Evolutionary conservation across 2,113 vertebrate genomes (phyloP).

Genomic region (Chrysemys picta): DNA sequence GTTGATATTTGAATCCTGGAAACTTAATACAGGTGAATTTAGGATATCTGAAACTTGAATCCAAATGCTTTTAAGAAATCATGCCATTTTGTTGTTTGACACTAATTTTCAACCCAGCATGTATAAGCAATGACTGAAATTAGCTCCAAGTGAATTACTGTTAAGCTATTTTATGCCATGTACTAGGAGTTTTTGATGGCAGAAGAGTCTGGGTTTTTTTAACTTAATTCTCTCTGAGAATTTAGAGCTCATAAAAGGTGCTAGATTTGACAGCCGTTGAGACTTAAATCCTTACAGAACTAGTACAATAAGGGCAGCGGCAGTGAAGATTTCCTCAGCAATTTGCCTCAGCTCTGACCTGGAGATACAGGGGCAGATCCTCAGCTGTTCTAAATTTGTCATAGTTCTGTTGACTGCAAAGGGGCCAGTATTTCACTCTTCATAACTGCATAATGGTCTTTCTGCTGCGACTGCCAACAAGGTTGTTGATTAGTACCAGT

Average conservation of each 20-base stretch:
- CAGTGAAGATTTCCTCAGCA: not conserved
- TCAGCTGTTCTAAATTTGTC: not conserved
- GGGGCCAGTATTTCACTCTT: not conserved
- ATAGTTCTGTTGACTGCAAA: not conserved
- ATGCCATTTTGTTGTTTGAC: conserved; percentile 81
- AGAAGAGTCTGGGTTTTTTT: conserved; percentile 35
- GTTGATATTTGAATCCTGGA: conserved; percentile 31
- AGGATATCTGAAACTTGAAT: conserved; percentile 73
- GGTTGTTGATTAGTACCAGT: not conserved
- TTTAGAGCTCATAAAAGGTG: not conserved
- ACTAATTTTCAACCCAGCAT: conserved; percentile 82
- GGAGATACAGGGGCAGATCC: not conserved
- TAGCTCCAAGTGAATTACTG: conserved; percentile 81
- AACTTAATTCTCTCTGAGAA: not conserved
- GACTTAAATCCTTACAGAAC: not conserved
- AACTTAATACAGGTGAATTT: conserved; percentile 71
- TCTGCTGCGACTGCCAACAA: not conserved
- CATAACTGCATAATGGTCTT: not conserved
- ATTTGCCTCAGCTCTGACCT: not conserved
- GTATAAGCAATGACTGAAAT: conserved; percentile 82
- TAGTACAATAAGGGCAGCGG: not conserved
- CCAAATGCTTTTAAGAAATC: conserved; percentile 78
- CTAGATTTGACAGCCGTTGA: not conserved
- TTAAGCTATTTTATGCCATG: conserved; percentile 79
- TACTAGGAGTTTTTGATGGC: conserved; percentile 62